phyloP scores from a whole-genome alignment of 1,140 invertebrate genomes.

The Conopomorpha cramerella region DNA sequence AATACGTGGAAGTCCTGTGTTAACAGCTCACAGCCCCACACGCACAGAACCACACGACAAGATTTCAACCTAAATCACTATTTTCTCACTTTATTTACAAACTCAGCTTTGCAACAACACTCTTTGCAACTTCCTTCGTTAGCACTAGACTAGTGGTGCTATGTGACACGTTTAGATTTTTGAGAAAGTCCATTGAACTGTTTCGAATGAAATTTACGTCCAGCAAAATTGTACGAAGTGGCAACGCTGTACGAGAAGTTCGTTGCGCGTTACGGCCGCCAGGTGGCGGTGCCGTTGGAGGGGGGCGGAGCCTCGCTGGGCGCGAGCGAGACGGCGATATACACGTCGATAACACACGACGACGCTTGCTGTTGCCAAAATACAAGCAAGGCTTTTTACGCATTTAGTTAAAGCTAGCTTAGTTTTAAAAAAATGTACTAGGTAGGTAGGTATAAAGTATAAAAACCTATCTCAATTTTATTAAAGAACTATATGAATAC shows the following conservation, averaged over 20 bases:
- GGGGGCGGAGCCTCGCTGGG: slow-evolving; percentile 33
- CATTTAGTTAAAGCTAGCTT: too few species aligned
- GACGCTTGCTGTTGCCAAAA: too few species aligned
- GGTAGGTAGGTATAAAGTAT: too few species aligned
- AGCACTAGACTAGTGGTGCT: slow-evolving; percentile 37
- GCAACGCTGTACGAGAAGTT: slow-evolving; percentile 53
- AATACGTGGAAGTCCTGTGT: too few species aligned
- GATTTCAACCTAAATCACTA: too few species aligned
- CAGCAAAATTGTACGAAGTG: slow-evolving; percentile 61
- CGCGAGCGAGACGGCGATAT: slow-evolving; percentile 11
- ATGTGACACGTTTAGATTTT: slow-evolving; percentile 46
- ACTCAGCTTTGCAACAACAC: slow-evolving; percentile 38
- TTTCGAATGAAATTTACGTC: slow-evolving; percentile 60
- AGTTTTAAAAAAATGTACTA: too few species aligned
- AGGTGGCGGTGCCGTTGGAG: slow-evolving; percentile 33
- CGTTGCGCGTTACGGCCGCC: slow-evolving; percentile 35
- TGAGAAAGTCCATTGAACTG: slow-evolving; percentile 61
- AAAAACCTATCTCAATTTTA: too few species aligned
- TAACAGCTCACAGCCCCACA: too few species aligned
- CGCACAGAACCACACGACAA: too few species aligned
- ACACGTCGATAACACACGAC: too few species aligned
- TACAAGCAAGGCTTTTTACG: too few species aligned
- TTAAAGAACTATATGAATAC: too few species aligned
- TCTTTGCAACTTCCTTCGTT: slow-evolving; percentile 25
- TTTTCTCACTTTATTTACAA: slow-evolving; percentile 40